phyloP scores from a whole-genome alignment of 2,888 invertebrate genomes.

The Drosophila pullipes region DNA sequence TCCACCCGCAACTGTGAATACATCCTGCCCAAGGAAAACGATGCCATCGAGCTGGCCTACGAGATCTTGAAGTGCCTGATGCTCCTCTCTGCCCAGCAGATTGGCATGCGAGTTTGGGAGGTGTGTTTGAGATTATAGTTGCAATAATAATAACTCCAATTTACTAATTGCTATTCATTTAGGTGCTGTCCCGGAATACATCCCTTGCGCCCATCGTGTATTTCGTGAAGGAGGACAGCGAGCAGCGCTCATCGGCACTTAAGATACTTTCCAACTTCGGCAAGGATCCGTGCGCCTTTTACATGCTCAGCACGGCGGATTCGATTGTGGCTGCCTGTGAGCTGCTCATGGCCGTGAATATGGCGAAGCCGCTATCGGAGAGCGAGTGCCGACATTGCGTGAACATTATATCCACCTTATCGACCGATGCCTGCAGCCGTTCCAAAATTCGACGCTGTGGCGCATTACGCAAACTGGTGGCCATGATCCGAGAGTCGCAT shows the following conservation, averaged over 20 bases:
- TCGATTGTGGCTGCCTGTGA: conserved; percentile 84
- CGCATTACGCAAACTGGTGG: conserved; percentile 82
- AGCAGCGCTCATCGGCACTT: conserved; percentile 78
- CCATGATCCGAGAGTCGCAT: conserved; percentile 80
- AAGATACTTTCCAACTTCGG: conserved; percentile 84
- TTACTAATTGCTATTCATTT: not conserved
- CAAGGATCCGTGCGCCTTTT: conserved; percentile 79
- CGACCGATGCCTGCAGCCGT: conserved; percentile 84
- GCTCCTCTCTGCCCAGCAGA: conserved; percentile 78
- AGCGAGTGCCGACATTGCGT: conserved; percentile 83
- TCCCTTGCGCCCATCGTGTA: conserved; percentile 82
- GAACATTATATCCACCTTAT: conserved; percentile 83
- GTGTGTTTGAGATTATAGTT: conserved; percentile 37
- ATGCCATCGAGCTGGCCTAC: conserved; percentile 75
- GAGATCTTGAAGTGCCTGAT: conserved; percentile 84
- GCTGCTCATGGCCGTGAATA: conserved; percentile 78
- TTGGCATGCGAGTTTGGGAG: conserved; percentile 76
- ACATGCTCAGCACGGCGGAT: conserved; percentile 82
- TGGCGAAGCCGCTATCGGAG: conserved; percentile 76
- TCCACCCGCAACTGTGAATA: conserved; percentile 77
- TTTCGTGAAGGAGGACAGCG: conserved; percentile 80
- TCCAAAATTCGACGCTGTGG: conserved; percentile 85
- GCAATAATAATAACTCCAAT: not conserved
- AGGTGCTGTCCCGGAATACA: conserved; percentile 60
- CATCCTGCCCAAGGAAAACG: conserved; percentile 77